Base-by-base conservation (phyloP, 35 echinoderm and acorn worm species). In the Strongylocentrotus purpuratus region DNA sequence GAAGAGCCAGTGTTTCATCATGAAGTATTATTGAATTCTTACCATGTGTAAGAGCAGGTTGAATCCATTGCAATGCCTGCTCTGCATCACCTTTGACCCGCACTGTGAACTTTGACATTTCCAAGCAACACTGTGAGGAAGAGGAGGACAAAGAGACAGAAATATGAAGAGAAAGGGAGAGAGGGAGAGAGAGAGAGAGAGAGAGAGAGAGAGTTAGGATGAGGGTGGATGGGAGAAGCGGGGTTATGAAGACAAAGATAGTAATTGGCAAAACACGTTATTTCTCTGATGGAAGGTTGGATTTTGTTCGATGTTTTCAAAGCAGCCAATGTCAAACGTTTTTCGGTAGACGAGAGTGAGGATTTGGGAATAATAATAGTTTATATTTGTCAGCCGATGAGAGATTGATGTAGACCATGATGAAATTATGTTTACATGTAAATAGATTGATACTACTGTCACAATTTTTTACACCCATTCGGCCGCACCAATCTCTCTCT, bases 101-200 rank as follows among this genome's bases (percentile, higher is more conserved):
- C 31, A 93, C 1, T 58, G 91, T 93, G 91, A 93, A 93, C 91
- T 93, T 93, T 25, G 91, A 93, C 46, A 93, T 50, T 31, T 33
- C 48, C 46, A 93, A 46, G 91, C 91, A 93, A 46, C 91, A 93
- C 91, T 93, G 46, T 17, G 25, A 46, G 33, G 18, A 46, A 33
- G 31, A 33, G 87, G 31, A 25, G 14, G 12, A 33, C 9, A 41
- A 9, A 41, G 87, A 89, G 1, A 86, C 1, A 86, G 25, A 28
- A 17, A 86, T 17, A 86, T n/a, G n/a, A 87, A 11, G 6, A 35
- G 31, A 35, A 33, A 31, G 20, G 25, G 31, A 31, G 28, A 46
- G 35, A 41, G 35, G 3, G 35, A 41, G 35, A 41, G n/a, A n/a
- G n/a, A n/a, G n/a, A n/a, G n/a, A n/a, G 85, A 86, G 4, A 17